Percentiles rank a stretch among this genome's conserved stretches.
These are phyloP conservation scores for Pseudolycoriella hygida DNA, from an alignment of 2,888 invertebrate species.

Conservation along the genomic window DNA sequence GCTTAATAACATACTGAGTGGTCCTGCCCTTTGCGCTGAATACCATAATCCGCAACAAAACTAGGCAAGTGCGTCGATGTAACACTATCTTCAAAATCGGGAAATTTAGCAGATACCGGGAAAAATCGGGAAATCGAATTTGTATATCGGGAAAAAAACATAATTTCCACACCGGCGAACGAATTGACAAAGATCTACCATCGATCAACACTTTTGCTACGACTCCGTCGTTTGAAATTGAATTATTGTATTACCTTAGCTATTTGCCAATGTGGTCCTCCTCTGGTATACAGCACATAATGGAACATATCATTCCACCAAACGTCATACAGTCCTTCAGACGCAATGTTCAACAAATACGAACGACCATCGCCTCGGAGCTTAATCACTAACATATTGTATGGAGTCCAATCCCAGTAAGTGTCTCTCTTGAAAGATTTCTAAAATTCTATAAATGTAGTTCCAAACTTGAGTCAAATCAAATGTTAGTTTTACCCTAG, in stretches of 20 bases:
- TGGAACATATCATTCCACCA: slow-evolving; percentile 80
- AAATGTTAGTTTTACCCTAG: slow-evolving; percentile 34
- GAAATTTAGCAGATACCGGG: too few relatives aligned
- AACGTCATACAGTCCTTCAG: slow-evolving; percentile 62
- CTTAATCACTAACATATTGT: slow-evolving; percentile 41
- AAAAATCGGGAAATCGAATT: too few relatives aligned
- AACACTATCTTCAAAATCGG: too few relatives aligned
- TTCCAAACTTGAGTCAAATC: neutral
- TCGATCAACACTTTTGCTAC: too few relatives aligned
- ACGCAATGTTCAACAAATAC: slow-evolving; percentile 66
- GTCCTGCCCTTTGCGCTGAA: too few relatives aligned
- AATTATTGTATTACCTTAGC: slow-evolving; percentile 40
- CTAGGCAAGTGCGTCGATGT: too few relatives aligned
- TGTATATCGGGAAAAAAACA: too few relatives aligned
- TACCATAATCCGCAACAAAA: too few relatives aligned
- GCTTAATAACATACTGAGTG: too few relatives aligned
- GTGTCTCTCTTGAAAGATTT: slow-evolving; percentile 64
- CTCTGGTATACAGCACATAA: slow-evolving; percentile 79
- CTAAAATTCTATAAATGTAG: slow-evolving; percentile 25
- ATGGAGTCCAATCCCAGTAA: slow-evolving; percentile 49
- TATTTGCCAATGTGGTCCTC: slow-evolving; percentile 97
- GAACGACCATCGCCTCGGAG: slow-evolving; percentile 87
- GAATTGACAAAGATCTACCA: too few relatives aligned
- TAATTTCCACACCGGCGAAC: too few relatives aligned
- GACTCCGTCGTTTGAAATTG: too few relatives aligned